phyloP scores from a whole-genome alignment of 30 jellyfish, hydroid and myxozoan species.

The Haliclystus octoradiatus region DNA sequence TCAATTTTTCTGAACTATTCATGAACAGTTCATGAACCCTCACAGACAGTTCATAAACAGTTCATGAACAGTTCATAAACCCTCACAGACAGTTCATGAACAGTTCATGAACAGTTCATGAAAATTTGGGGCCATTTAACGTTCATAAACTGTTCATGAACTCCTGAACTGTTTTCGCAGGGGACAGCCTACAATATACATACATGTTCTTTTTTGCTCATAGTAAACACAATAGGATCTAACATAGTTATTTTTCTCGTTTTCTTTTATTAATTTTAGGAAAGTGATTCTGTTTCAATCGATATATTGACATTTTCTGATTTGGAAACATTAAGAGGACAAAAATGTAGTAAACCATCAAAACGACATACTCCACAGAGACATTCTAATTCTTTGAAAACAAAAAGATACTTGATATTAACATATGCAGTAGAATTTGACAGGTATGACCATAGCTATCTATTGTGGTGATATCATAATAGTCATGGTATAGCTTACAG shows the following conservation, averaged over 20 bases:
- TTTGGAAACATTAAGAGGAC: slow-evolving; percentile 48
- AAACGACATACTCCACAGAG: background rate
- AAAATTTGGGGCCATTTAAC: too few relatives aligned
- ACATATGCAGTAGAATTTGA: slow-evolving; percentile 91
- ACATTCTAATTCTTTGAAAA: background rate
- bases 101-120: too few relatives aligned
- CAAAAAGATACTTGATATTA: slow-evolving; percentile 61
- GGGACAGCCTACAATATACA: too few relatives aligned
- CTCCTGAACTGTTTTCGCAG: too few relatives aligned
- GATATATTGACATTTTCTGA: slow-evolving; percentile 71
- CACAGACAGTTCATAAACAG: too few relatives aligned
- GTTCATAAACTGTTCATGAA: too few relatives aligned
- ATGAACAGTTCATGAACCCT: too few relatives aligned
- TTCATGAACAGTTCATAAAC: too few relatives aligned
- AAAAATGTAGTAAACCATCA: slow-evolving; percentile 21
- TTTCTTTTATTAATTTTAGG: slow-evolving; percentile 19
- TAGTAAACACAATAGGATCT: too few relatives aligned
- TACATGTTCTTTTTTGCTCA: too few relatives aligned
- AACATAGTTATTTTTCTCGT: background rate
- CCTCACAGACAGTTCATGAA: too few relatives aligned
- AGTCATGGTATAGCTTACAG: background rate
- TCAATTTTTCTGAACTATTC: too few relatives aligned
- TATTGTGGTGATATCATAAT: background rate
- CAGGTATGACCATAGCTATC: slow-evolving; percentile 15
- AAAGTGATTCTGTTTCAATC: slow-evolving; percentile 51